These are phyloP conservation scores for Eueides isabella DNA, from an alignment of 1,140 invertebrate species.

Conservation along the genomic window DNA sequence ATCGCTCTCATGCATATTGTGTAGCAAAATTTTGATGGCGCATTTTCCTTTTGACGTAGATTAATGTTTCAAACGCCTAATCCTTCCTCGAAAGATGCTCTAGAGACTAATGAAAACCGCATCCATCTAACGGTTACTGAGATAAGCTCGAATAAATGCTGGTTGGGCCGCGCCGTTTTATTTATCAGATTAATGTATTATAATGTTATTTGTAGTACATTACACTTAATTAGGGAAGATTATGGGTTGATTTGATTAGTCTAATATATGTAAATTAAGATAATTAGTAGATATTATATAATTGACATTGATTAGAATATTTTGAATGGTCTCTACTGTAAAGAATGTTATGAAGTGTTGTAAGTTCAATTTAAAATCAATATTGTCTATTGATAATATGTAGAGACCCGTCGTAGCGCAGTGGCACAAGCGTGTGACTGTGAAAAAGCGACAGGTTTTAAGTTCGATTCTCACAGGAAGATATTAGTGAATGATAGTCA, in stretches of 20 bases:
- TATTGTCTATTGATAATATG: no score
- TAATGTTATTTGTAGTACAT: neutral
- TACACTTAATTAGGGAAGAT: neutral
- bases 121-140: conserved; percentile 29
- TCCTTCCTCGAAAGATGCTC: conserved; percentile 36
- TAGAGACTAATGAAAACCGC: conserved; percentile 34
- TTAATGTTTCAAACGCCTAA: conserved; percentile 33
- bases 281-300: no score
- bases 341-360: no score
- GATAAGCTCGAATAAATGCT: conserved; percentile 33
- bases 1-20: conserved; percentile 13
- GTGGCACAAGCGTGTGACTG: no score
- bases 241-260: neutral
- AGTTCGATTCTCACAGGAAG: no score
- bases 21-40: conserved; percentile 16
- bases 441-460: no score
- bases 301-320: no score
- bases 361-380: no score
- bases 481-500: no score
- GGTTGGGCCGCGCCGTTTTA: neutral
- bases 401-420: no score
- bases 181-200: conserved; percentile 10
- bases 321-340: no score
- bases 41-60: conserved; percentile 29
- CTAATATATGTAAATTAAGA: no score